phyloP scores from a whole-genome alignment of 2,797 vertebrate species.

The Gallinago nigripennis region DNA sequence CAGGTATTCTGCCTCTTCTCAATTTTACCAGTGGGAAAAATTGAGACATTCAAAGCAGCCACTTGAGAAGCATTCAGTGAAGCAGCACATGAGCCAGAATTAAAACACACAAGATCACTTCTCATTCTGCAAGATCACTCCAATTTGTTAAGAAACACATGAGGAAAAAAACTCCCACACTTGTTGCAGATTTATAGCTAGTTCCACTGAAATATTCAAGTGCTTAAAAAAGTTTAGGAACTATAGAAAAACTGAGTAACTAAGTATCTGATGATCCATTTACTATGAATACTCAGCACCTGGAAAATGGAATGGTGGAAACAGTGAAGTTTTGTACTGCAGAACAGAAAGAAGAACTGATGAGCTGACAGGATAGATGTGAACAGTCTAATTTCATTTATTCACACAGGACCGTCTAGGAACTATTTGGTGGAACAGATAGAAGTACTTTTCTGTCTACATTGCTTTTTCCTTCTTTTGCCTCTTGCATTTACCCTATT shows the following conservation, averaged over 20 bases:
- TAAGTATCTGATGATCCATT: not conserved
- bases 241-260: not conserved
- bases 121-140: not conserved
- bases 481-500: not conserved
- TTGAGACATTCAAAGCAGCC: not conserved
- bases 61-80: not conserved
- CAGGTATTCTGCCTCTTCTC: not conserved
- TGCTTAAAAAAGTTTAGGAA: not conserved
- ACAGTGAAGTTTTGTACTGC: not conserved
- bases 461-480: not conserved
- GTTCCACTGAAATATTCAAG: not conserved
- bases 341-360: not conserved
- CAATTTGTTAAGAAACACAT: not conserved
- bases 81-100: not conserved
- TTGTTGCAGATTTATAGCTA: not conserved
- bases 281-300: not conserved
- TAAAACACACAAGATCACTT: not conserved
- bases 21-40: not conserved
- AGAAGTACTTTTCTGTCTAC: not conserved
- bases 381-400: slow-evolving; percentile 6
- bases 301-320: not conserved
- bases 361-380: not conserved
- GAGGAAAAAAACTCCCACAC: not conserved
- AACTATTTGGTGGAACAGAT: not conserved
- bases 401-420: not conserved